Conservation (phyloP, 2,888 invertebrate species). For the Ischnura elegans region DNA sequence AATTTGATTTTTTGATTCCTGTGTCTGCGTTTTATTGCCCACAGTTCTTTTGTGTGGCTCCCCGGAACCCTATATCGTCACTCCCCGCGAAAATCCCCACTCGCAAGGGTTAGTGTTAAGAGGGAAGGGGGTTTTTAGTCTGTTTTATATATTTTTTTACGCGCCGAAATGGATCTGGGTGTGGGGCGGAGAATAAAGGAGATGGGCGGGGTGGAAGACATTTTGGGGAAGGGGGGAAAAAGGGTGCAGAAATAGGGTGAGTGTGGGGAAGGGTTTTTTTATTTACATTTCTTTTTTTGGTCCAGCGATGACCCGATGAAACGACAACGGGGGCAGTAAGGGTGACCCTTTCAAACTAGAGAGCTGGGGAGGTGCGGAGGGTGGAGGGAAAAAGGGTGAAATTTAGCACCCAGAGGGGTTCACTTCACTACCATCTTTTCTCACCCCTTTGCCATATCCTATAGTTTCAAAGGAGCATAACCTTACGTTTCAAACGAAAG, state of each 20-base stretch:
- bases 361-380: background rate
- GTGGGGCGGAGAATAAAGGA: background rate
- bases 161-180: background rate
- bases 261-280: conserved; percentile 5
- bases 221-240: background rate
- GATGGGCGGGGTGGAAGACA: background rate
- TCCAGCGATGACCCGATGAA: background rate
- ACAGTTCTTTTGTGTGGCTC: conserved; percentile 43
- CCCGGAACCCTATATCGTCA: background rate
- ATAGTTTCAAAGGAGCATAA: background rate
- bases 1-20: conserved; percentile 63
- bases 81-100: background rate
- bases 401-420: background rate
- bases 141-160: conserved; percentile 33
- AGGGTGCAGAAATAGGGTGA: background rate
- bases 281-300: too few relatives aligned
- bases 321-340: background rate
- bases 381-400: background rate
- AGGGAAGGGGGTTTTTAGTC: background rate
- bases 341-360: background rate
- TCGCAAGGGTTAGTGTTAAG: background rate
- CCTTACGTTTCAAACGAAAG: background rate
- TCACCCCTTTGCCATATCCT: background rate
- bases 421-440: background rate
- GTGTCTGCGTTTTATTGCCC: conserved; percentile 66